A percentile compares a stretch with the other conserved stretches of the same genome.
Evolutionary conservation across 2,797 vertebrate genomes (phyloP).

Genomic region (Sebastes aleutianus): DNA sequence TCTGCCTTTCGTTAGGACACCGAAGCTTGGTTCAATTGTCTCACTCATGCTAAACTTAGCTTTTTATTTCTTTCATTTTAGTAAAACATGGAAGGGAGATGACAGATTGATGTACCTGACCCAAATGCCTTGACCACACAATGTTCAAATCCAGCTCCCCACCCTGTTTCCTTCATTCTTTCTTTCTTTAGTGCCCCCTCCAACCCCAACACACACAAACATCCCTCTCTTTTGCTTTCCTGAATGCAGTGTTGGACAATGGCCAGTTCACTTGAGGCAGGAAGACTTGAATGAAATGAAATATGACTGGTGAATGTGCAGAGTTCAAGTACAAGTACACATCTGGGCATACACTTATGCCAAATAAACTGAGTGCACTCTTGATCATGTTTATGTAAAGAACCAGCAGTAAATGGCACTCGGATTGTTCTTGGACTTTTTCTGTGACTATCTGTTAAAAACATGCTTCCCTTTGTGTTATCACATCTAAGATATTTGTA

Average conservation of each 20-base stretch:
- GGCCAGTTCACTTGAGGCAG: slow-evolving; percentile 44
- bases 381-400: slow-evolving; percentile 29
- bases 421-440: not conserved
- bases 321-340: slow-evolving; percentile 34
- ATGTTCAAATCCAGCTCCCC: slow-evolving; percentile 31
- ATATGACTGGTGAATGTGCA: slow-evolving; percentile 40
- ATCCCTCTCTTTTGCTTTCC: slow-evolving; percentile 25
- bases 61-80: slow-evolving; percentile 42
- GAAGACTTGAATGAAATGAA: slow-evolving; percentile 58
- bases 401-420: not conserved
- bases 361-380: slow-evolving; percentile 34
- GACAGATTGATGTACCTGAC: slow-evolving; percentile 57
- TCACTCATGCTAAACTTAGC: slow-evolving; percentile 44
- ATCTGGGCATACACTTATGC: slow-evolving; percentile 15
- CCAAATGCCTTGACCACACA: slow-evolving; percentile 42
- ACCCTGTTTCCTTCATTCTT: slow-evolving; percentile 33
- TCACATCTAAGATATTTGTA: not conserved
- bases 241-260: slow-evolving; percentile 48
- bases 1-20: slow-evolving; percentile 46
- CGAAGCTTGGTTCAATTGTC: slow-evolving; percentile 29
- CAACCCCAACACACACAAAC: slow-evolving; percentile 11
- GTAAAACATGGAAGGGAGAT: slow-evolving; percentile 35
- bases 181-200: slow-evolving; percentile 34
- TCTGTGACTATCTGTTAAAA: not conserved
- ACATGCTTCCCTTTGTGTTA: not conserved